These are phyloP conservation scores for Phania funesta DNA, from an alignment of 2,888 invertebrate genomes.

Conservation along the genomic window DNA sequence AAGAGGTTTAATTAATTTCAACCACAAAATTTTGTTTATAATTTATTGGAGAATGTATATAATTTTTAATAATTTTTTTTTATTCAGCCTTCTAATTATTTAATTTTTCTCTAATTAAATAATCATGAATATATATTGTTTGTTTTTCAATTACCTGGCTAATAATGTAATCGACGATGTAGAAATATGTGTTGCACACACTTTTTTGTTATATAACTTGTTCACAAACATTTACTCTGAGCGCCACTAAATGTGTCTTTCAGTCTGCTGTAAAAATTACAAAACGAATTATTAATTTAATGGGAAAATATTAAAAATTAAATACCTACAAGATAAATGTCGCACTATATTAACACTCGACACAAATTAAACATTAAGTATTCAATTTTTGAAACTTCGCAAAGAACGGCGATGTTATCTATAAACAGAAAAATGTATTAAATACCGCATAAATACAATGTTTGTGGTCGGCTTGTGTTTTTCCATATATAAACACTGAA, in stretches of 20 bases:
- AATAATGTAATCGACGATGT: slow-evolving; percentile 10
- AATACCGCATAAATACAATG: slow-evolving; percentile 58
- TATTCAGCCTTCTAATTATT: neutral
- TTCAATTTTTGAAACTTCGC: slow-evolving; percentile 41
- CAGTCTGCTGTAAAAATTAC: neutral
- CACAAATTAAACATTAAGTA: slow-evolving; percentile 26
- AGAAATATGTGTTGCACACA: neutral
- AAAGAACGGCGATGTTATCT: slow-evolving; percentile 43
- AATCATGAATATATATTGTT: slow-evolving; percentile 9
- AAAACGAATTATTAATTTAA: slow-evolving; percentile 29
- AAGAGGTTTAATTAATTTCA: too few species aligned
- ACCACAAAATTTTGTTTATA: too few species aligned
- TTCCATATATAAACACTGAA: neutral
- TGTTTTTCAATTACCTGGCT: neutral
- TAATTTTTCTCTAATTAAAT: slow-evolving; percentile 27
- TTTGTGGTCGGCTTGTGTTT: slow-evolving; percentile 45
- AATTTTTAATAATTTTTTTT: too few species aligned
- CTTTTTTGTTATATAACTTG: neutral
- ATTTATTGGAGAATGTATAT: too few species aligned
- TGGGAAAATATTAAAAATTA: slow-evolving; percentile 43
- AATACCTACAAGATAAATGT: slow-evolving; percentile 23
- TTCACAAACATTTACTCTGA: neutral
- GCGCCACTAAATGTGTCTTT: neutral
- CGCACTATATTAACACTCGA: slow-evolving; percentile 9
- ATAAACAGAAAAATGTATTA: slow-evolving; percentile 48